These are phyloP conservation scores for Labeo calbasu DNA, from an alignment of 2,797 vertebrate species.

Conservation along the genomic window DNA sequence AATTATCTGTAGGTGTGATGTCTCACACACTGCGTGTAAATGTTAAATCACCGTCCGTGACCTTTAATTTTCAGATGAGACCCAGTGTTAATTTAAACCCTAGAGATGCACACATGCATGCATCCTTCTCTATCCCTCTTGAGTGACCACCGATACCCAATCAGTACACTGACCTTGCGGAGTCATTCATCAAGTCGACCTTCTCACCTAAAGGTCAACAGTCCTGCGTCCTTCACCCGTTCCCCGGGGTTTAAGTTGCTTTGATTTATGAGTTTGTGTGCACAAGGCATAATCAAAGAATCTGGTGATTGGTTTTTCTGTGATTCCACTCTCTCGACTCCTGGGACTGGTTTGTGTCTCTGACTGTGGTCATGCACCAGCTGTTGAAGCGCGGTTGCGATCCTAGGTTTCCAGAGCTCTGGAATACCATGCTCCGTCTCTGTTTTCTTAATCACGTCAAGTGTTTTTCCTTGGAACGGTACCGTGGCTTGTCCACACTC, in stretches of 20 bases:
- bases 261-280: slow-evolving; percentile 47
- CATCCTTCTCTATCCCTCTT: slow-evolving; percentile 53
- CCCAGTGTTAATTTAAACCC: slow-evolving; percentile 70
- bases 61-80: slow-evolving; percentile 70
- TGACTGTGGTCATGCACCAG: slow-evolving; percentile 35
- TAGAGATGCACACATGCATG: slow-evolving; percentile 61
- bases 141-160: slow-evolving; percentile 71
- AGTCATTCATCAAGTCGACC: slow-evolving; percentile 74
- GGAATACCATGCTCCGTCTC: slow-evolving; percentile 64
- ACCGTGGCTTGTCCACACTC: slow-evolving; percentile 57
- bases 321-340: slow-evolving; percentile 28
- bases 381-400: slow-evolving; percentile 24
- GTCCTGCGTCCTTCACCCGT: slow-evolving; percentile 51
- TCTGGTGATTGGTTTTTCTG: slow-evolving; percentile 35
- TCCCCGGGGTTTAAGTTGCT: slow-evolving; percentile 52
- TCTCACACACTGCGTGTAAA: slow-evolving; percentile 54
- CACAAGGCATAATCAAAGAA: slow-evolving; percentile 43
- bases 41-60: slow-evolving; percentile 61
- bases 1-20: slow-evolving; percentile 13
- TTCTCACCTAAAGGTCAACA: slow-evolving; percentile 68
- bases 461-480: slow-evolving; percentile 74
- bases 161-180: slow-evolving; percentile 69
- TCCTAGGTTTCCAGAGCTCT: slow-evolving; percentile 28
- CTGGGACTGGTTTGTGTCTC: slow-evolving; percentile 40
- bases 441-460: slow-evolving; percentile 78